These are phyloP conservation scores for Andrena flavipes DNA, from an alignment of 2,888 invertebrate species.

Conservation along the genomic window DNA sequence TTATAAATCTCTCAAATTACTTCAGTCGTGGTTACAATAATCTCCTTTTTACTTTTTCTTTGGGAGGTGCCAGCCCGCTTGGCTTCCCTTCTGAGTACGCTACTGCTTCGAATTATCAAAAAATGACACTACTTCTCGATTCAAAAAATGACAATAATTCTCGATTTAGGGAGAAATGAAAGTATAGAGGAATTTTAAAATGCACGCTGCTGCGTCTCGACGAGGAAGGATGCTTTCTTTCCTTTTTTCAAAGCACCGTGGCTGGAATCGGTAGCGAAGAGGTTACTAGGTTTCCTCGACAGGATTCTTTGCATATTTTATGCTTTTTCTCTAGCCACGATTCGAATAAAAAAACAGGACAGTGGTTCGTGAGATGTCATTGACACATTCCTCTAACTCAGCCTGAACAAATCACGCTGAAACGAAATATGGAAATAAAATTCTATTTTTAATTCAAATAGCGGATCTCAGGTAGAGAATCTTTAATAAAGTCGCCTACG, in stretches of 20 bases:
- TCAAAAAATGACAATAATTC: too few species aligned
- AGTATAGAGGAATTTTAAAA: slow-evolving; percentile 10
- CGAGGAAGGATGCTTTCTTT: slow-evolving; percentile 35
- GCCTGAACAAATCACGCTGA: background rate
- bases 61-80: too few species aligned
- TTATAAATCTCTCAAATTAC: too few species aligned
- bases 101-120: too few species aligned
- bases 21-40: too few species aligned
- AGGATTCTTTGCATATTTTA: slow-evolving; percentile 30
- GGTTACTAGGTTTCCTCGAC: slow-evolving; percentile 26
- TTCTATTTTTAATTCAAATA: background rate
- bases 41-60: too few species aligned
- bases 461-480: too few species aligned
- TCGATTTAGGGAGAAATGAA: too few species aligned
- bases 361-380: background rate
- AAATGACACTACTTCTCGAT: too few species aligned
- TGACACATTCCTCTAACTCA: background rate
- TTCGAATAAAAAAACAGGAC: background rate
- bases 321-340: background rate
- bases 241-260: slow-evolving; percentile 28
- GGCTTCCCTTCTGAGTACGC: too few species aligned
- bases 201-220: background rate
- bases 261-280: slow-evolving; percentile 3
- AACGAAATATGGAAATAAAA: background rate
- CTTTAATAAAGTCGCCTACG: too few species aligned